Percentiles rank a stretch among this genome's conserved stretches.
Evolutionary conservation across 53 echinoderm and acorn worm species (phyloP).

Genomic region (Holothuria scabra): DNA sequence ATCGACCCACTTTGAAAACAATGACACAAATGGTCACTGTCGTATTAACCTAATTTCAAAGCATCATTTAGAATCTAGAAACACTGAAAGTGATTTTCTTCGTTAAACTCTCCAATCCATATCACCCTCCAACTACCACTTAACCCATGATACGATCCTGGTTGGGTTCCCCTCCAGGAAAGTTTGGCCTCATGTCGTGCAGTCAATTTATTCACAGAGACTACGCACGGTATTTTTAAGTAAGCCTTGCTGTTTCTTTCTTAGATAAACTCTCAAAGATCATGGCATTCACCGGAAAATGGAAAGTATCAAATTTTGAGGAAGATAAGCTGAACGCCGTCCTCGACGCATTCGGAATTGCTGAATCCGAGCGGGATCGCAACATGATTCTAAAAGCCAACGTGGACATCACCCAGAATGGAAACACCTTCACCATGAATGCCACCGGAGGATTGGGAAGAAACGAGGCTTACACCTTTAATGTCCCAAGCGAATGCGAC

Average conservation of each 20-base stretch:
- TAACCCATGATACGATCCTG: no score
- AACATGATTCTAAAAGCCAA: neutral
- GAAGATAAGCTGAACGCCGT: slow-evolving; percentile 26
- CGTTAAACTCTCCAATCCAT: no score
- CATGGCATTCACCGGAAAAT: slow-evolving; percentile 52
- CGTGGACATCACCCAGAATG: slow-evolving; percentile 31
- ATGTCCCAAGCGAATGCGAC: slow-evolving; percentile 42
- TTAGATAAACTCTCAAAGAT: neutral
- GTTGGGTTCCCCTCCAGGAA: no score
- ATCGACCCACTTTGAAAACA: no score
- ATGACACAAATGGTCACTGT: no score
- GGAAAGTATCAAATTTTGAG: slow-evolving; percentile 55
- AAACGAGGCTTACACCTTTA: slow-evolving; percentile 32
- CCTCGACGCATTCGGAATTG: slow-evolving; percentile 61
- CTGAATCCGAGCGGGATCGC: slow-evolving; percentile 51
- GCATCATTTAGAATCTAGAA: no score
- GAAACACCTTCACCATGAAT: slow-evolving; percentile 38
- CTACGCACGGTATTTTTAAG: no score
- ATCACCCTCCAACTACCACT: no score
- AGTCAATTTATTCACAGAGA: no score
- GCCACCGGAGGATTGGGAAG: slow-evolving; percentile 29
- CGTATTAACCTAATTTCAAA: no score
- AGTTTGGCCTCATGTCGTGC: no score
- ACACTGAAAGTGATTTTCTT: no score
- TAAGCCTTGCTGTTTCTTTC: neutral